Evolutionary conservation across 2,113 vertebrate genomes (phyloP), one percentile per base, ranked within the genome.

Genomic region (Stomatorhinus ivindoensis): DNA sequence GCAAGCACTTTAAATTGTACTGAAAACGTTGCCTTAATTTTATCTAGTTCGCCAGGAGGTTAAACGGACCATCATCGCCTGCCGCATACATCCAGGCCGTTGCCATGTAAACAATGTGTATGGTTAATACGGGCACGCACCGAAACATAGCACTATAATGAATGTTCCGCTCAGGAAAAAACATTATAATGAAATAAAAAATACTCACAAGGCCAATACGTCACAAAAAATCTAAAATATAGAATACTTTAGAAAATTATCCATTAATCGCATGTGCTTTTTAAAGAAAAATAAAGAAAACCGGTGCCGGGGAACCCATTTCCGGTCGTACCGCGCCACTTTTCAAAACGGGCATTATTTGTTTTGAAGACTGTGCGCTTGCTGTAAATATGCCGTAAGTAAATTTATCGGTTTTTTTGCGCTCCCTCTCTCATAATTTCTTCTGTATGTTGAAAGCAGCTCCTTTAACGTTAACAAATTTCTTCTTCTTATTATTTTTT

Each of bases 81-180:
- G 24, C 50, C 27, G 15, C 27, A 31, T 39, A 58, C 21, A n/a
- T 21, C 39, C 39, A 15, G 19, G 39, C 24, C n/a, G 94, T 95
- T 94, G 92, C 93, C 93, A 94, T 87, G 94, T 90, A 93, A 93
- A 94, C 92, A 93, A 91, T 15, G 93, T 93, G 92, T 89, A 76
- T 73, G 69, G 8, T 0, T 15, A 89, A 90, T 87, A 21, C 61
- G 27, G 48, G 39, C 87, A 91, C n/a, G 82, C 21, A 69, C 94
- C 94, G 93, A 93, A 88, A 87, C 58, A 44, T 21, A 31, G 44
- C 17, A 10, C 21, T 1, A 83, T 44, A 47, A 51, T 17, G 13
- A 51, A 86, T 31, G 58, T 87, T 89, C 89, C 55, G 48, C 8
- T 61, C 21, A 47, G 73, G 73, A 39, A 42, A 35, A 80, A 80